Evolutionary conservation across 2,888 invertebrate genomes (phyloP), one percentile per base, ranked within the genome.

Genomic region (Drosophila gaucha): DNA sequence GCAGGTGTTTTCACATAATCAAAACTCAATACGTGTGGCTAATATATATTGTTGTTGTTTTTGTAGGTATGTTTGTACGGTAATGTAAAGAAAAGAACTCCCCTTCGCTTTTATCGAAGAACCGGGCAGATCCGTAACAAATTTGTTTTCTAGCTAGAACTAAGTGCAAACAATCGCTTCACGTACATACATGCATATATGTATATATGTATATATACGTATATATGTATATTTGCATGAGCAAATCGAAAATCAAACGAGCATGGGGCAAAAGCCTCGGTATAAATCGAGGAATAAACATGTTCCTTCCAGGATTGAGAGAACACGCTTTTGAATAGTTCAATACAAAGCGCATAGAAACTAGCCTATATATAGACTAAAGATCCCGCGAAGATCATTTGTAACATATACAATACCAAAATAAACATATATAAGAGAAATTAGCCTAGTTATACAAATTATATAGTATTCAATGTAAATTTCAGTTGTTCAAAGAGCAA

Each of bases 351-450:
- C 64, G 77, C 56, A 66, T 71, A 71, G 60, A 63, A 68, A 75
- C 72, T 82, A 75, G 80, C 67, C 83, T 66, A 83, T 51, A 83
- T 6, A 51, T 79, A 83, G 85, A 80, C 80, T 80, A 57, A 69
- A 71, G 82, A 86, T 86, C 78, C 67, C 69, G 54, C 60, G 43
- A 62, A 69, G 86, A 83, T 86, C 86, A 65, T 62, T 65, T 82
- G 82, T 82, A 82, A 82, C 82, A 82, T 82, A 82, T 77, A 83
- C 82, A 82, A 86, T 82, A 82, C 84, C 50, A 69, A 69, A 65
- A 14, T 10, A 24, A n/a, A 22, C 8, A n/a, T 39, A 62, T 46
- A 56, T 73, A 84, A 78, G 74, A 59, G 38, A 74, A 80, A 47
- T 43, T 84, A 84, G 85, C 41, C 43, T 80, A 78, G 78, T 80